Evolutionary conservation across 2,797 vertebrate genomes (phyloP).

Genomic region (Graptemys geographica): DNA sequence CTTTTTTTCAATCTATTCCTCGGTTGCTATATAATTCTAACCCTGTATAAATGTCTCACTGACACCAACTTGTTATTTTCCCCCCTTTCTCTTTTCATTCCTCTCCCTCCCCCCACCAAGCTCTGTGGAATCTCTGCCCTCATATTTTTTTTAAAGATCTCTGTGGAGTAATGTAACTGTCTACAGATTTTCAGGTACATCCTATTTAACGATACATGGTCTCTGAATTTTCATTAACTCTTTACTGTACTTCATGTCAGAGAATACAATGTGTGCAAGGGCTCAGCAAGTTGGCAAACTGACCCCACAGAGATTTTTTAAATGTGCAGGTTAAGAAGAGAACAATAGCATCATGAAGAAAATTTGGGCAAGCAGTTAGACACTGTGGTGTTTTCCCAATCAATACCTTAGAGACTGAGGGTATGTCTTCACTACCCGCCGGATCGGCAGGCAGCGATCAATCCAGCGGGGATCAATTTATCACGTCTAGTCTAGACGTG

Average conservation of each 20-base stretch:
- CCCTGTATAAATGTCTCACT: neutral
- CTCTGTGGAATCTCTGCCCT: neutral
- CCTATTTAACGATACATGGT: neutral
- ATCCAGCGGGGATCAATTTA: too few relatives aligned
- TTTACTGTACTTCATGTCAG: neutral
- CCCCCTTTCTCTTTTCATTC: neutral
- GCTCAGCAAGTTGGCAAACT: neutral
- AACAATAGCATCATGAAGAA: neutral
- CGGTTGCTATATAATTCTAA: conserved; percentile 31
- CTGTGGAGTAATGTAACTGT: neutral
- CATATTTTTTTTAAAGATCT: neutral
- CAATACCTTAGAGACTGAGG: neutral
- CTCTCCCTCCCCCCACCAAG: neutral
- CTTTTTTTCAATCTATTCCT: neutral
- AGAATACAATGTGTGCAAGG: neutral
- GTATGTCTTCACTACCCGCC: too few relatives aligned
- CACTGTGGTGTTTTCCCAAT: neutral
- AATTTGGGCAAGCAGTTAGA: neutral
- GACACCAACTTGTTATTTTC: conserved; percentile 1
- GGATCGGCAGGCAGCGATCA: too few relatives aligned
- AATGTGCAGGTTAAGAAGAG: neutral
- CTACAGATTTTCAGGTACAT: rapidly evolving
- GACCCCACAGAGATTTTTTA: neutral
- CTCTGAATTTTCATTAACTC: neutral
- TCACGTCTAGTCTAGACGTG: too few relatives aligned